Base-by-base conservation (phyloP, 1,140 invertebrate species). In the Pogonomyrmex californicus region DNA sequence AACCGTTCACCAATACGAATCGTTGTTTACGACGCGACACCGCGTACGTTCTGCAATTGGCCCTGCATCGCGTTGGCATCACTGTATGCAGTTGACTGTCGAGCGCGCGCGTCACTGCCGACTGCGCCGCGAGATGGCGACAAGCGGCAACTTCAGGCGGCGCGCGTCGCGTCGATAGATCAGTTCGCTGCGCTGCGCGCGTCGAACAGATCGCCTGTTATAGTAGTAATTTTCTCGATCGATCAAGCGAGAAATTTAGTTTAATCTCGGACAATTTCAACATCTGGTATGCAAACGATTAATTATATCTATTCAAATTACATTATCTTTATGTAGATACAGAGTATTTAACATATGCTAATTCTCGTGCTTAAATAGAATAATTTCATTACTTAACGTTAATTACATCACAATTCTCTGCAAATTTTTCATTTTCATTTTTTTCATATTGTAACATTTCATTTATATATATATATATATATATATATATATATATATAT, bases 21-120 rank as follows among this genome's bases (percentile, higher is more conserved):
- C 71, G 89, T 90, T 91, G 89, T 91, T 91, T 91, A 91, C 87
- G 87, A 90, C 90, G 90, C 89, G 87, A 88, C 89, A 88, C 76
- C 86, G 65, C 88, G 86, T 65, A 90, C 81, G 81, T 75, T 88
- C 76, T 91, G 88, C 81, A 12, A 65, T 63, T 81, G 54, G 60
- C 33, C 63, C 78, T 66, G 89, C 88, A 66, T 88, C 76, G 58
- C 75, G 89, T 88, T 91, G 89, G 89, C 68, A 91, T 65, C 86
- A 71, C 88, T 91, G 89, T 58, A 33, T 30, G 65, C 41, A 10
- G n/a, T 79, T 73, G 49, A 79, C 65, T 14, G 56, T 30, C 47
- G 78, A n/a, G 78, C 60, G 6, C 36, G 1, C 17, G n/a, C 36
- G 9, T n/a, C n/a, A 0, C 0, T 41, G 1, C 0, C 1, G 4